Conservation (phyloP, 2,888 invertebrate species). For the Lithophane leautieri region DNA sequence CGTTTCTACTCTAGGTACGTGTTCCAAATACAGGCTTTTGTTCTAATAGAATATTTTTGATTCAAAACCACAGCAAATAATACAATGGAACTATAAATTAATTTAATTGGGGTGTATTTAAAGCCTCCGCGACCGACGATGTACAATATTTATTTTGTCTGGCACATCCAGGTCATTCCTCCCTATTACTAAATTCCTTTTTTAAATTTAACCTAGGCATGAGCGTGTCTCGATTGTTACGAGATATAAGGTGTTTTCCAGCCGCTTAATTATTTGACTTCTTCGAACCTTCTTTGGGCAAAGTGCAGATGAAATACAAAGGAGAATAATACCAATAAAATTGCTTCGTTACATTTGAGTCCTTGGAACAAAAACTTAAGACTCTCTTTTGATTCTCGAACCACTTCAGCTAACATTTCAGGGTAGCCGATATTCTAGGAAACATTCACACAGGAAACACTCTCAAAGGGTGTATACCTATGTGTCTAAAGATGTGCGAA, state of each 20-base stretch:
- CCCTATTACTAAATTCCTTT: not conserved
- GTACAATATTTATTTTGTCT: not conserved
- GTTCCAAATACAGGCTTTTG: constrained; percentile 25
- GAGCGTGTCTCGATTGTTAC: too few species aligned
- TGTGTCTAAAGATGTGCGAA: not conserved
- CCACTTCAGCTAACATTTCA: not conserved
- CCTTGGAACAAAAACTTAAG: not conserved
- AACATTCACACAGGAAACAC: too few species aligned
- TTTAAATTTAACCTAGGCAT: not conserved
- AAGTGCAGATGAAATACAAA: not conserved
- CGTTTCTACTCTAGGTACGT: constrained; percentile 32
- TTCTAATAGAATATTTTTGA: constrained; percentile 33
- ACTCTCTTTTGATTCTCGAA: not conserved
- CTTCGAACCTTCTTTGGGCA: too few species aligned
- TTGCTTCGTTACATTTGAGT: not conserved
- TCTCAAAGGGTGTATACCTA: not conserved
- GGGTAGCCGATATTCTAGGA: not conserved
- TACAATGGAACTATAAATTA: not conserved
- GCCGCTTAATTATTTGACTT: not conserved
- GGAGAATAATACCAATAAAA: not conserved
- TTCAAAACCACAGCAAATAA: constrained; percentile 15
- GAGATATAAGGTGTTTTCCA: not conserved
- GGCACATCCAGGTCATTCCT: not conserved
- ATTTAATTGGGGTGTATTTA: constrained; percentile 6
- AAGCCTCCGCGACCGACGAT: not conserved